phyloP scores from a whole-genome alignment of 1,140 invertebrate species.

The Diorhabda sublineata region DNA sequence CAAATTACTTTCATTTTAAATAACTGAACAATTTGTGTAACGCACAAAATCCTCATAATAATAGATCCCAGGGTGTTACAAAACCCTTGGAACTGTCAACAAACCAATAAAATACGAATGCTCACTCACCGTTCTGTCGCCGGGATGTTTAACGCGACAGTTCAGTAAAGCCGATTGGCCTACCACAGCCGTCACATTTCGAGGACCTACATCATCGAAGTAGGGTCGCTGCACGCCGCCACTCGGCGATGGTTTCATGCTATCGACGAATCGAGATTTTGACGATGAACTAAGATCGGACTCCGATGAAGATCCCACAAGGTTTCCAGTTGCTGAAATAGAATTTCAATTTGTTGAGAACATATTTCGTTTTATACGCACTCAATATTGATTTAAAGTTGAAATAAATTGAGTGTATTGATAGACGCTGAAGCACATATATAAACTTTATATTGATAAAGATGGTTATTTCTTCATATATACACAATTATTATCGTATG shows the following conservation, averaged over 20 bases:
- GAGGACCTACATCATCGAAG: constrained; percentile 76
- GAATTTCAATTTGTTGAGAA: neutral
- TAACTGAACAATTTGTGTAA: no score
- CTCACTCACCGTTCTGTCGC: constrained; percentile 77
- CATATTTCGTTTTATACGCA: no score
- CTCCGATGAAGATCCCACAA: constrained; percentile 33
- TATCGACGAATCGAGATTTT: constrained; percentile 35
- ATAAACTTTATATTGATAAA: no score
- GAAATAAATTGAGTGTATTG: no score
- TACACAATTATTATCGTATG: no score
- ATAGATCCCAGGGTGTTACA: no score
- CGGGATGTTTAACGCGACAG: constrained; percentile 81
- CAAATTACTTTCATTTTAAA: no score
- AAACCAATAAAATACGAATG: constrained; percentile 10
- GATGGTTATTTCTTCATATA: no score
- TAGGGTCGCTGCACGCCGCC: constrained; percentile 61
- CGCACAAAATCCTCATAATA: no score
- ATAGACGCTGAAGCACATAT: no score
- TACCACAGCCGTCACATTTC: constrained; percentile 78
- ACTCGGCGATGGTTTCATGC: constrained; percentile 25
- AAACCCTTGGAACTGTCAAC: neutral
- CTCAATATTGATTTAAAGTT: no score
- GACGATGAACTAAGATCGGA: constrained; percentile 23
- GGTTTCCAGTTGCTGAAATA: constrained; percentile 34
- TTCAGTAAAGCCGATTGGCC: constrained; percentile 77